Base-by-base conservation (phyloP, 1,140 invertebrate species). In the Bursaphelenchus mucronatus region DNA sequence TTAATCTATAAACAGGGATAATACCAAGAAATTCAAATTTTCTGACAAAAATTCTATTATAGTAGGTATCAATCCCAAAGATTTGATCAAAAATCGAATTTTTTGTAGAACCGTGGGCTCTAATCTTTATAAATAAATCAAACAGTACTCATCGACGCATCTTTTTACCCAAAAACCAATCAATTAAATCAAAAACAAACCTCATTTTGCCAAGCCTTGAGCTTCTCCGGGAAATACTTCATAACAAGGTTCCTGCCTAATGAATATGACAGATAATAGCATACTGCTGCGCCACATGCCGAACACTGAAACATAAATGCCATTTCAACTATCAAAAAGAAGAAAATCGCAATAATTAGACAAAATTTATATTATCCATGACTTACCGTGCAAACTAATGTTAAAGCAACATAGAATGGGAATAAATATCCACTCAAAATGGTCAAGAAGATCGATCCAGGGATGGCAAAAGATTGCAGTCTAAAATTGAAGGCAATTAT, bases 401-500 rank as follows among this genome's bases (percentile, higher is more conserved):
- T 78, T 70, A 98, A 82, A 11, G 95, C 95, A 63, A 93, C 74
- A 43, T 88, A 87, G 83, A 97, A 97, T 65, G 90, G 90, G 81
- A 97, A 99, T 3, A 99, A 84, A 84, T 96, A 99, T 70, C 96
- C 96, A 67, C 91, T 93, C 30, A 99, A 84, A 72, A 99, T 95
- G 66, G 93, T 97, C 45, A 99, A 84, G 82, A 97, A 97, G 80
- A 99, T 89, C 41, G 94, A 97, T 70, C 95, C 95, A 71, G 95
- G 95, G 84, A 99, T 98, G 71, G 94, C 95, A 85, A 98, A 98
- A 67, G 95, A 94, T 87, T 99, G 95, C 72, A 99, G 87, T 84
- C 92, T 96, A 71, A 56, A 61, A 66, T n/a, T 21, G 52, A 8
- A 13, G 47, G 19, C 39, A 30, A 58, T 47, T 49, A 74, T 66